Conservation (phyloP, 2,797 vertebrate genomes). For the Anguilla marmorata region DNA sequence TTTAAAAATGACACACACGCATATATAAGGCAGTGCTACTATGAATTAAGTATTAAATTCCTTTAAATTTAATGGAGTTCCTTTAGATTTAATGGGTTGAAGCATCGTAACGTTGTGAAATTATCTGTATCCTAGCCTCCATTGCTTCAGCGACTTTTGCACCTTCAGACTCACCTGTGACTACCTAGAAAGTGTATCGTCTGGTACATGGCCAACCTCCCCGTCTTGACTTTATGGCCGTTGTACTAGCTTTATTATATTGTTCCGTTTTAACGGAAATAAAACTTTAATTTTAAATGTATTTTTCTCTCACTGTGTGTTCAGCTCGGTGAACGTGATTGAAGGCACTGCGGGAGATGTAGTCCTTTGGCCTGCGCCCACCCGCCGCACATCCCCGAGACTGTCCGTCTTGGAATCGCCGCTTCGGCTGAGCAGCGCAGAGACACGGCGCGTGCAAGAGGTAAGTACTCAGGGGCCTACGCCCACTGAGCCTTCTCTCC, state of each 20-base stretch:
- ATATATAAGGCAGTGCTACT: not conserved
- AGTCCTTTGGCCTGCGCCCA: not conserved
- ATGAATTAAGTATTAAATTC: no score
- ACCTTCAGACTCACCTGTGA: not conserved
- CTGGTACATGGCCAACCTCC: not conserved
- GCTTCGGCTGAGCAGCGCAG: not conserved
- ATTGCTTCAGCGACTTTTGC: not conserved
- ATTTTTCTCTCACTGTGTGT: not conserved
- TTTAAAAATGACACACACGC: no score
- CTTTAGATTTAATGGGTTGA: not conserved
- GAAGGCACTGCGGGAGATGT: not conserved
- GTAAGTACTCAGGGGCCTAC: not conserved
- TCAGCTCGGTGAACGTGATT: not conserved
- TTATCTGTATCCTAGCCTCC: no score
- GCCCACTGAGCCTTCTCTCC: slow-evolving; percentile 11
- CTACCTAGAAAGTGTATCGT: no score
- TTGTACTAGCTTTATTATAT: not conserved
- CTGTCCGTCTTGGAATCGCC: not conserved
- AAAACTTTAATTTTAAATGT: not conserved
- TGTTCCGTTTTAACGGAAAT: not conserved
- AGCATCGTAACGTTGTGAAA: not conserved
- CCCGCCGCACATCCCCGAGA: not conserved
- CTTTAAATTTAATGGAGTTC: no score
- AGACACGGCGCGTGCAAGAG: not conserved
- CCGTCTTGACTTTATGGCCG: not conserved